Evolutionary conservation across 2,113 vertebrate species (phyloP).

Genomic region (Hemibagrus wyckioides): DNA sequence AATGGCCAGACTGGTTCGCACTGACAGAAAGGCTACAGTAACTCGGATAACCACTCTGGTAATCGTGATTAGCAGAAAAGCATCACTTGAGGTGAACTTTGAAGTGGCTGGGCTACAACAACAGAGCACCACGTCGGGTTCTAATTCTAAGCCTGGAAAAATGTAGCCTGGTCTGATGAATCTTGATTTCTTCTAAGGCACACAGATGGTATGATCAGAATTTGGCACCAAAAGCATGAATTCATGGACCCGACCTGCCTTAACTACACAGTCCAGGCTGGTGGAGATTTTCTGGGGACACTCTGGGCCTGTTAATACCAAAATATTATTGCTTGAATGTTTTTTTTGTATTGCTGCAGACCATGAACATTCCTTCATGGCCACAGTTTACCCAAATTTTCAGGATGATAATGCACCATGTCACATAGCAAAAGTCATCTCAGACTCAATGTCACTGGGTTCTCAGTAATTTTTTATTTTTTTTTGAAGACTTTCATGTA

Average conservation of each 20-base stretch:
- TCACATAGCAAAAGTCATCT: background rate
- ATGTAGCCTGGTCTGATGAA: background rate
- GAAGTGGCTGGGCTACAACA: background rate
- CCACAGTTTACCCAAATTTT: background rate
- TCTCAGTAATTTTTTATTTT: background rate
- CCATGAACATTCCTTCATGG: background rate
- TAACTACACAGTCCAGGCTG: background rate
- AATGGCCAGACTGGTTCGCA: background rate
- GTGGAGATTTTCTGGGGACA: background rate
- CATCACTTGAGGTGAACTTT: background rate
- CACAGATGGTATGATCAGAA: background rate
- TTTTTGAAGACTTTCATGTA: background rate
- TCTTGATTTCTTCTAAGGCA: background rate
- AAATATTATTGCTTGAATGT: background rate
- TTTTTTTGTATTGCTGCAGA: background rate
- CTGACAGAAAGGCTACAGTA: background rate
- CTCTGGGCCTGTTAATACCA: background rate
- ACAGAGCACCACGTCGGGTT: background rate
- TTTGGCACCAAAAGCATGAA: background rate
- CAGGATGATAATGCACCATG: background rate
- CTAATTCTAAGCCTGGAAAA: background rate
- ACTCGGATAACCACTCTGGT: background rate
- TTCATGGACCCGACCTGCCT: background rate
- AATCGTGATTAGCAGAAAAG: background rate
- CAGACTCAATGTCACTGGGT: background rate